Evolutionary conservation across 1,140 invertebrate species (phyloP), one percentile per base, ranked within the genome.

Genomic region (Cardiocondyla obscurior): DNA sequence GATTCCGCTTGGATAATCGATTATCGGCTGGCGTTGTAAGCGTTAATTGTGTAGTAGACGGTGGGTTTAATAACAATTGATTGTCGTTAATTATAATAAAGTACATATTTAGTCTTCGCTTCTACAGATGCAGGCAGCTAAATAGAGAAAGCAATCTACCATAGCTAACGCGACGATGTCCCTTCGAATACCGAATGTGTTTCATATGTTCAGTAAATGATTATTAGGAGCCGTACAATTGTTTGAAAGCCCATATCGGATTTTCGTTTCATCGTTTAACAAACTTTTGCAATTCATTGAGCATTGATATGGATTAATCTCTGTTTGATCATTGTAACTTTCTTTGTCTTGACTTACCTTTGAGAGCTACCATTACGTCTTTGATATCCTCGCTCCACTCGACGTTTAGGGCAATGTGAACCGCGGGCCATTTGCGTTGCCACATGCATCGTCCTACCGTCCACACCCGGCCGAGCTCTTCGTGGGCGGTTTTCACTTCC

Each of bases 371-470:
- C 95, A 98, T 98, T 72, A 98, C 97, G 64, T 96, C 95, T 57
- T 95, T 95, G 14, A 98, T 94, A 82, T 95, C 95, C 73, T 97
- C 96, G 64, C 96, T 96, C 97, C 97, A 99, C 82, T 95, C 94
- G 12, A 72, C 91, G 83, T 95, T 95, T 39, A 98, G 92, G 44
- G 96, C 95, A 88, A 95, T 94, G 90, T 98, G 98, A 73, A 97
- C 96, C 36, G 95, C 96, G 22, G 96, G 95, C 90, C 97, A 96
- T 93, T 98, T 97, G 90, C 97, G 95, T 87, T 96, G 95, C 97
- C 97, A 98, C 94, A 98, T 95, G 90, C 96, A 96, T 91, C 98
- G 96, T 3, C 97, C 97, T 25, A 98, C 96, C 69, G 93, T 91
- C 98, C 98, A 99, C 76, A 98, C 96, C 62, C 95, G 95, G 46